Evolutionary conservation across 2,888 invertebrate genomes (phyloP), one percentile per base, ranked within the genome.

Genomic region (Abrostola triplasia): DNA sequence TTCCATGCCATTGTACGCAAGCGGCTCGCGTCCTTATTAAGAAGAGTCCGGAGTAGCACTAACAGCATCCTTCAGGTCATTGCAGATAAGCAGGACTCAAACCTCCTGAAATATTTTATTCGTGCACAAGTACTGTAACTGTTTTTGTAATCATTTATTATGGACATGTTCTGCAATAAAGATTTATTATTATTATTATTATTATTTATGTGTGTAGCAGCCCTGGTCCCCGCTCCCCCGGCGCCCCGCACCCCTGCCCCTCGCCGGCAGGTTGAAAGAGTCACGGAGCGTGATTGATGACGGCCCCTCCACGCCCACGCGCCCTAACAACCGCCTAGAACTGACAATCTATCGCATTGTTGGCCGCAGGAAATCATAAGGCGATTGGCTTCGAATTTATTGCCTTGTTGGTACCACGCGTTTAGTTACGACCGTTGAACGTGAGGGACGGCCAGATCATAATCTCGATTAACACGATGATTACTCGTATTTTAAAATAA

Each of bases 251-350:
- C 47, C 71, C 72, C 72, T 74, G 37, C 77, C 71, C 80, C 84
- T 81, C 76, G 85, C 84, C 92, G 92, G 92, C 93, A 92, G 93
- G 93, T 94, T 93, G 93, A 94, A 93, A 94, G 94, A 94, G 93
- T 92, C 93, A 92, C 89, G 90, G 80, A 81, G 88, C 81, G 92
- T 93, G 94, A 94, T 94, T 92, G 93, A 94, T 93, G 93, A 89
- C 88, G 85, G 85, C 84, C 80, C 81, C 79, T 80, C 80, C 82
- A 89, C 90, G 87, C 92, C 92, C 88, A 90, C 92, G 84, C 84
- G 84, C 80, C 84, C 88, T 88, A 87, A 88, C 91, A 89, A 90
- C 86, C 83, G 87, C 84, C 89, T 90, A 91, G 90, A 91, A 86
- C 88, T 90, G 92, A 91, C 92, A 91, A 90, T 92, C 90, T 91